Percentiles rank a stretch among this genome's conserved stretches.
These are phyloP conservation scores for Microctenopoma steveboyesi DNA, from an alignment of 2,797 vertebrate species.

Conservation along the genomic window DNA sequence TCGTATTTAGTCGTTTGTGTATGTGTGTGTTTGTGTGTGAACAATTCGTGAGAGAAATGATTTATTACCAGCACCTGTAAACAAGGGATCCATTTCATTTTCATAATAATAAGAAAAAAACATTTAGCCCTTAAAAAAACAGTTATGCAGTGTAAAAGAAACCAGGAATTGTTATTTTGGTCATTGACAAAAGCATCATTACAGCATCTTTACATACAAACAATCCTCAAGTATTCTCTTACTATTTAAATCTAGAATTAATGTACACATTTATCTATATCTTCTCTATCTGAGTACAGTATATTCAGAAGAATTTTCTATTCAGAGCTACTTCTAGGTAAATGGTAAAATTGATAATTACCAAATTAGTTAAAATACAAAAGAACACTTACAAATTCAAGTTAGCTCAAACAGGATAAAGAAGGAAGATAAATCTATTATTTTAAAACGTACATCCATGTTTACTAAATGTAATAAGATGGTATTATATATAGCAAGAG, in stretches of 20 bases:
- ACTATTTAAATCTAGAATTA: constrained; percentile 62
- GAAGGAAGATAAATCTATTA: constrained; percentile 20
- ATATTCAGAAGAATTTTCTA: constrained; percentile 53
- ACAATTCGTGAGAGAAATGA: constrained; percentile 9
- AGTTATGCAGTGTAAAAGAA: constrained; percentile 41
- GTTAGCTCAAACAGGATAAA: not conserved
- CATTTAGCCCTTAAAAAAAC: constrained; percentile 50
- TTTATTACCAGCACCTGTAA: constrained; percentile 62
- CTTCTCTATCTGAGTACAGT: constrained; percentile 53
- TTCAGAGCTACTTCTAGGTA: constrained; percentile 50
- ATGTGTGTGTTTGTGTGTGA: constrained; percentile 1
- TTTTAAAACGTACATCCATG: constrained; percentile 15
- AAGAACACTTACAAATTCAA: constrained; percentile 16
- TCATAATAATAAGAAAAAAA: constrained; percentile 32
- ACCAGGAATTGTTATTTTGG: constrained; percentile 43
- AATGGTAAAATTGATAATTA: constrained; percentile 30
- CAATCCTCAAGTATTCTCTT: constrained; percentile 43
- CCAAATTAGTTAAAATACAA: constrained; percentile 9
- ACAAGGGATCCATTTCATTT: constrained; percentile 62
- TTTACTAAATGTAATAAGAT: constrained; percentile 27
- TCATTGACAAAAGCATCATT: constrained; percentile 25
- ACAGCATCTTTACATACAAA: constrained; percentile 41
- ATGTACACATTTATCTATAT: constrained; percentile 68
- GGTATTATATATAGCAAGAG: not conserved
- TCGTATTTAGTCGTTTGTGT: constrained; percentile 23